Conservation (phyloP, 2,797 vertebrate species). For the Cottoperca gobio region DNA sequence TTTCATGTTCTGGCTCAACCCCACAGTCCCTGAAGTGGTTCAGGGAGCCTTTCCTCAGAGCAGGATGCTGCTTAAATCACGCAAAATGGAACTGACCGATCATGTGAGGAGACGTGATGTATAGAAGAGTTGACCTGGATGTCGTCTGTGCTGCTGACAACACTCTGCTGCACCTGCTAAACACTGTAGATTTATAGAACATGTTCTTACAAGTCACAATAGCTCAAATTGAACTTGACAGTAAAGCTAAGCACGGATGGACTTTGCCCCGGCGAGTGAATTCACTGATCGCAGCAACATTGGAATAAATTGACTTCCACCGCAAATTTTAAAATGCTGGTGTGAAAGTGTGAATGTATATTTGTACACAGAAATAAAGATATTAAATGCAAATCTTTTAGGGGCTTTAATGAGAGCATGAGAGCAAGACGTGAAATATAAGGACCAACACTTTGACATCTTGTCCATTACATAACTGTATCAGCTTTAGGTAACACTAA, state of each 20-base stretch:
- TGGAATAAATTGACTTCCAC: too few relatives aligned
- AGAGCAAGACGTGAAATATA: neutral
- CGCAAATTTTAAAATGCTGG: too few relatives aligned
- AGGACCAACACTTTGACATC: neutral
- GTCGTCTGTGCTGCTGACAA: neutral
- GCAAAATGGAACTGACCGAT: neutral
- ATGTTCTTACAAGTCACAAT: neutral
- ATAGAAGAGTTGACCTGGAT: neutral
- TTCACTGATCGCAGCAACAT: too few relatives aligned
- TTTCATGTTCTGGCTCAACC: constrained; percentile 31
- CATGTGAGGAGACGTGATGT: neutral
- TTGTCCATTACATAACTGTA: too few relatives aligned
- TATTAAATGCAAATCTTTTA: neutral
- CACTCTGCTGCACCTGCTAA: neutral
- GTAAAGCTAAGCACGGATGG: too few relatives aligned
- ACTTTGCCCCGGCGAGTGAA: too few relatives aligned
- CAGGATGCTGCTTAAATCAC: neutral
- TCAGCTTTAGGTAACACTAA: too few relatives aligned
- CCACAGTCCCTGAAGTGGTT: constrained; percentile 19
- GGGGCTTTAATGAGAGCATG: too few relatives aligned
- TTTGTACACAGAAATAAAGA: neutral
- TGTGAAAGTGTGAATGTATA: too few relatives aligned
- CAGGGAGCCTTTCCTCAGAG: constrained; percentile 9
- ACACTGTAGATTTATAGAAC: neutral
- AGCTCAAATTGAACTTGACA: neutral